Base-by-base conservation (phyloP, 2,888 invertebrate species). In the Limnephilus lunatus region DNA sequence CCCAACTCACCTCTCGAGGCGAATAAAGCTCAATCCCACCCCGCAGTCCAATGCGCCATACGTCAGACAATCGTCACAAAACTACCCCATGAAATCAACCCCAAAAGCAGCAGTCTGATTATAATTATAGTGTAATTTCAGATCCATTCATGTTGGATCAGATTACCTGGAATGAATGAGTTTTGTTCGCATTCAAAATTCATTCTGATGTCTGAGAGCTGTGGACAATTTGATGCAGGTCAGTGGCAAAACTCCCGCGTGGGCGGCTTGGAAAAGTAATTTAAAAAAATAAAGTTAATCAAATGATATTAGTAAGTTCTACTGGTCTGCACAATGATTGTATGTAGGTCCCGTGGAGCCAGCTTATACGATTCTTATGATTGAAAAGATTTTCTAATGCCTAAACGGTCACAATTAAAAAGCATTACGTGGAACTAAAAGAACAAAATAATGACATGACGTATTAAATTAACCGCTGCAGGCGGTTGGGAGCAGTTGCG, bases 91-190 rank as follows among this genome's bases (percentile, higher is more conserved):
- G 86, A 44, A 48, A 85, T 30, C 81, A 32, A 89, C 68, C 85
- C 89, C 88, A 81, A 88, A n/a, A 15, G 81, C 88, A 44, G 81
- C 89, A 48, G 85, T 90, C 90, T 91, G 91, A 93, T 93, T 85
- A 92, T 93, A 93, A 93, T 93, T 93, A 93, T 92, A 81, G 93
- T 90, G 91, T 91, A 93, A 93, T 93, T 91, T 88, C 82, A 88
- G 91, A 87, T 87, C 92, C 92, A 93, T 92, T 93, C 91, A 86
- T 88, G 53, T 39, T 30, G 90, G 92, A 93, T 93, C 93, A 93
- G 93, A 93, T 93, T 93, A 93, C 93, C 92, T 92, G 92, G 86
- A 88, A 89, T 92, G 90, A 92, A 92, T 87, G 90, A 88, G 81
- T 90, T 92, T 85, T 90, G 88, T 86, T 83, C 88, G 31, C 89